Percentiles rank a stretch among this genome's conserved stretches.
Conservation (phyloP, 2,888 invertebrate genomes). For the Lochmaea crataegi region DNA sequence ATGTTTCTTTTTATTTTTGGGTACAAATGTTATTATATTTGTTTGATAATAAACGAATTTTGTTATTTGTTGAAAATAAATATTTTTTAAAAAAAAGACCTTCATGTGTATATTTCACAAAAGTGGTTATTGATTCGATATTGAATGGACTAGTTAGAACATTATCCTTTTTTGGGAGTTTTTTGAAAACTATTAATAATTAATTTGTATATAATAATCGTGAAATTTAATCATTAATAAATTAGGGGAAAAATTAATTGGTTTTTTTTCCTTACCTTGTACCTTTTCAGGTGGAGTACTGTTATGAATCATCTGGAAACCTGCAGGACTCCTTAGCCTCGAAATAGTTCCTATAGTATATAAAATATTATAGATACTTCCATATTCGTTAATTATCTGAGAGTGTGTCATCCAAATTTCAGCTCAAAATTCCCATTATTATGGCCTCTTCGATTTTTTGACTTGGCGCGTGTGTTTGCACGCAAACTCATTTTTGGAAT, state of each 20-base stretch:
- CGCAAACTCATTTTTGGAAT: too few species aligned
- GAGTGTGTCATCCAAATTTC: too few species aligned
- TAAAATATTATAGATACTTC: too few species aligned
- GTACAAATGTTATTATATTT: conserved; percentile 14
- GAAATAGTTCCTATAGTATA: too few species aligned
- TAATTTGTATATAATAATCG: conserved; percentile 13
- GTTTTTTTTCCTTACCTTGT: background rate
- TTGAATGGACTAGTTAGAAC: background rate
- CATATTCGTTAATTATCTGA: too few species aligned
- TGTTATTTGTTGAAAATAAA: conserved; percentile 53
- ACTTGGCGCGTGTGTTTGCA: too few species aligned
- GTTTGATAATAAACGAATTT: conserved; percentile 29
- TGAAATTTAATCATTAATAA: conserved; percentile 13
- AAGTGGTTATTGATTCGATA: background rate
- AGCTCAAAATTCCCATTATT: too few species aligned
- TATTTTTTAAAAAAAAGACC: conserved; percentile 49
- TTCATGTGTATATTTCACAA: conserved; percentile 44
- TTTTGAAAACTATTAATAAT: background rate
- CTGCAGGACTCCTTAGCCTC: too few species aligned
- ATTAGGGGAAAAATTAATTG: background rate
- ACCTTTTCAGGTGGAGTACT: background rate
- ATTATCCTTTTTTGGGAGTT: background rate
- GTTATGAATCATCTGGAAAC: too few species aligned
- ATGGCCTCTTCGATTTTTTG: too few species aligned
- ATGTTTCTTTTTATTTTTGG: background rate